Evolutionary conservation across 92 coral and sea anemone genomes (phyloP).

Genomic region (Porites lobata): DNA sequence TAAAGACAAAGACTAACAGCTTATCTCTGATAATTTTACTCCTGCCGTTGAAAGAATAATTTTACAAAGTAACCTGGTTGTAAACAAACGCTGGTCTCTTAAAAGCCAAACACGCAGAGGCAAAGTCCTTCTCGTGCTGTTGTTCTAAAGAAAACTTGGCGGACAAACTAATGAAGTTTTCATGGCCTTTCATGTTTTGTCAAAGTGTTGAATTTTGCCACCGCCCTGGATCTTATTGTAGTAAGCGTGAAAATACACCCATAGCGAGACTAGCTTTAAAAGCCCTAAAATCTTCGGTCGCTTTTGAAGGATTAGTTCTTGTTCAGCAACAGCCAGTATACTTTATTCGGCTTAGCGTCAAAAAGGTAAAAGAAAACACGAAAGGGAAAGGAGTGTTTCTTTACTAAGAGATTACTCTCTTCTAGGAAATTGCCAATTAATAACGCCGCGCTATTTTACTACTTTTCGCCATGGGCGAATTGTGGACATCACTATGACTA

Average conservation of each 20-base stretch:
- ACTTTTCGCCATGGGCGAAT: conserved; percentile 1
- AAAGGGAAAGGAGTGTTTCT: background rate
- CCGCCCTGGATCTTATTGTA: background rate
- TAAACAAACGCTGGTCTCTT: background rate
- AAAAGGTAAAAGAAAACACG: background rate
- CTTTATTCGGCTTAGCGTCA: background rate
- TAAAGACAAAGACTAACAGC: background rate
- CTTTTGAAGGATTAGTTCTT: conserved; percentile 33
- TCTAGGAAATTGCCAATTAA: background rate
- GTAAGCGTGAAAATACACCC: background rate
- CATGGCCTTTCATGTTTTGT: background rate
- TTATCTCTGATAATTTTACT: conserved; percentile 8
- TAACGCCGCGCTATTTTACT: background rate
- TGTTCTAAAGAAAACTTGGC: background rate
- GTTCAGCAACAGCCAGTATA: background rate
- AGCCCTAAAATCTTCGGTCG: conserved; percentile 3
- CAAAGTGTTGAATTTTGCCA: background rate
- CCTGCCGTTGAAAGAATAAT: background rate
- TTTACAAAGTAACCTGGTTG: background rate
- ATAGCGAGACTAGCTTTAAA: background rate
- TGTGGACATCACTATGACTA: background rate
- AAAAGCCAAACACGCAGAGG: background rate
- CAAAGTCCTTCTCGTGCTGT: background rate
- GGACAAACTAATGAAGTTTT: background rate
- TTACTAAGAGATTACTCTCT: background rate